phyloP scores from a whole-genome alignment of 2,797 vertebrate species.

The Gymnopithys bicolor region DNA sequence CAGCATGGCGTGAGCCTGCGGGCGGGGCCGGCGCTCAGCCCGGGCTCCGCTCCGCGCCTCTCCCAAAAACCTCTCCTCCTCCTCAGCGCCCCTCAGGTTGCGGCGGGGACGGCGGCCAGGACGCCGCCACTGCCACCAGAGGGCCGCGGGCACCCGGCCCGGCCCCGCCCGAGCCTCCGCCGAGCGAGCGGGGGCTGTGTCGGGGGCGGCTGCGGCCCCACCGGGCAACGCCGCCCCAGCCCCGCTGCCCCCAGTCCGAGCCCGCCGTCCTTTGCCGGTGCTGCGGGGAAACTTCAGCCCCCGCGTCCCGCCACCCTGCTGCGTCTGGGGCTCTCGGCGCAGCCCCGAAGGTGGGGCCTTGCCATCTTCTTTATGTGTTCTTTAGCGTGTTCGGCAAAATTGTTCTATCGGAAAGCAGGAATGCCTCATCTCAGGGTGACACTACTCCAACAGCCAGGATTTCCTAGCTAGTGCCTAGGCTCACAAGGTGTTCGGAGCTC shows the following conservation, averaged over 20 bases:
- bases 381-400: not conserved
- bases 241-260: not conserved
- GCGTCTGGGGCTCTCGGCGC: not conserved
- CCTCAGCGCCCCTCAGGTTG: not conserved
- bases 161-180: not conserved
- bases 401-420: not conserved
- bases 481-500: not conserved
- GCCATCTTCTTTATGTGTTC: too few relatives aligned
- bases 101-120: not conserved
- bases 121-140: not conserved
- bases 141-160: constrained; percentile 23
- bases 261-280: not conserved
- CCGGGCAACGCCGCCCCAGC: constrained; percentile 53
- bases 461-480: not conserved
- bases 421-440: not conserved
- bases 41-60: not conserved
- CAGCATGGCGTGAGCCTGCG: constrained; percentile 76
- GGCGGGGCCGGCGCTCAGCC: not conserved
- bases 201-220: not conserved
- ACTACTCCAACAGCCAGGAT: not conserved
- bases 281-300: not conserved
- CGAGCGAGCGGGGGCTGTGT: not conserved
- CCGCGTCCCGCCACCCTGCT: not conserved
- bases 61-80: not conserved
- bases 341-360: not conserved